Evolutionary conservation across 2,113 vertebrate genomes (phyloP).

Genomic region (Chionomys nivalis): DNA sequence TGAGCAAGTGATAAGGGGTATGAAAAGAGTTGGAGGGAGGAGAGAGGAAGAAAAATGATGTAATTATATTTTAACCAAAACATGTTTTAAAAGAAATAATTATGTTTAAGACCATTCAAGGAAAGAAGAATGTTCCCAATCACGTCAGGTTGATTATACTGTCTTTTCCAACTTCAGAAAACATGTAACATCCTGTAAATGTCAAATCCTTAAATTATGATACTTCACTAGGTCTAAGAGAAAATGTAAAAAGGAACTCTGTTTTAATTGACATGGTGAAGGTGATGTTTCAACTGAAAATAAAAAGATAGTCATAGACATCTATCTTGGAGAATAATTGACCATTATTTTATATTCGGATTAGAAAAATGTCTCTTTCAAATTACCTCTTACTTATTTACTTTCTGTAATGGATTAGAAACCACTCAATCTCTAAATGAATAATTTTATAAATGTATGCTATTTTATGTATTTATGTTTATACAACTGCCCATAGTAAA

Average conservation of each 20-base stretch:
- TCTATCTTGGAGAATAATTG: neutral
- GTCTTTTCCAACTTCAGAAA: neutral
- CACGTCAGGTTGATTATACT: neutral
- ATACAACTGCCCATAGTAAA: neutral
- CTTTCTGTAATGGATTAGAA: neutral
- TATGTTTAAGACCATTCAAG: neutral
- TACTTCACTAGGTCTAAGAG: neutral
- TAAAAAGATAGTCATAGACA: neutral
- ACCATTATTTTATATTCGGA: neutral
- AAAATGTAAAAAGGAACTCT: neutral
- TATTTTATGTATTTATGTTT: neutral
- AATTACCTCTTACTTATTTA: neutral
- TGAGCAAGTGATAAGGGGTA: neutral
- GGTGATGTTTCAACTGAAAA: neutral
- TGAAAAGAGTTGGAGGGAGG: neutral
- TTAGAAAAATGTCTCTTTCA: neutral
- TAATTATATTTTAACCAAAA: neutral
- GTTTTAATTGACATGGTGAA: neutral
- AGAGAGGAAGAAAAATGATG: neutral
- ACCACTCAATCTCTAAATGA: neutral
- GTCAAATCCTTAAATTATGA: neutral
- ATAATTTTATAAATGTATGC: neutral
- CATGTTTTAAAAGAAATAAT: neutral
- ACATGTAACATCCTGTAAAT: neutral
- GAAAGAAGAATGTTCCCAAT: fast-evolving